Base-by-base conservation (phyloP, 2,888 invertebrate genomes). In the Cephus nigrinus region DNA sequence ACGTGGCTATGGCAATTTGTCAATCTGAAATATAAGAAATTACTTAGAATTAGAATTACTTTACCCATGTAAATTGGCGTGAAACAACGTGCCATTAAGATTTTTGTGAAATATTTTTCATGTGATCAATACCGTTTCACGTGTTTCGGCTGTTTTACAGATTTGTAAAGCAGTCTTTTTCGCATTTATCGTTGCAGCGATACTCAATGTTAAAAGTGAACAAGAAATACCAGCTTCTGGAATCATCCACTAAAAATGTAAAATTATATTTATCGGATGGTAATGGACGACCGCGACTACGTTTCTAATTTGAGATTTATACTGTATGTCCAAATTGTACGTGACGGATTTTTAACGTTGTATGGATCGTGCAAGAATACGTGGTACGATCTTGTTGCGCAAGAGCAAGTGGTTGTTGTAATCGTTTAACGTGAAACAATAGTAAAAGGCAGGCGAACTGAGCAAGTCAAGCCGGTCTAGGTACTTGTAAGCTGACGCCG, bases 391-490 rank as follows among this genome's bases (percentile, higher is more conserved):
- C 55, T 55, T 55, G 23, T 55, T 55, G 55, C 55, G 55, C 55
- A 55, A 55, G 23, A 71, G 69, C 36, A 69, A 77, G 77, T 74
- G 73, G 76, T 78, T 76, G 79, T 78, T 78, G 82, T 87, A 86
- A 86, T 86, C 84, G 82, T 84, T 85, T 83, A 84, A 80, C 80
- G 76, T 76, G 84, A 83, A 84, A 86, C 86, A 86, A 87, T 86
- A 82, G 83, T 83, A 85, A 82, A 83, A 84, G 82, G 81, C 79
- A 82, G 55, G 55, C 55, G 23, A 55, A 55, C 55, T 23, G 55
- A 15, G 75, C 55, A 76, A 35, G 75, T 75, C 69, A 11, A 12
- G 23, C n/a, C 23, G 31, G 74, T 68, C 73, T 40, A 75, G 55
- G 33, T 73, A 78, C 73, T 76, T 69, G 77, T 75, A 75, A 69